Evolutionary conservation across 2,888 invertebrate species (phyloP).

Genomic region (Troides oblongomaculatus): DNA sequence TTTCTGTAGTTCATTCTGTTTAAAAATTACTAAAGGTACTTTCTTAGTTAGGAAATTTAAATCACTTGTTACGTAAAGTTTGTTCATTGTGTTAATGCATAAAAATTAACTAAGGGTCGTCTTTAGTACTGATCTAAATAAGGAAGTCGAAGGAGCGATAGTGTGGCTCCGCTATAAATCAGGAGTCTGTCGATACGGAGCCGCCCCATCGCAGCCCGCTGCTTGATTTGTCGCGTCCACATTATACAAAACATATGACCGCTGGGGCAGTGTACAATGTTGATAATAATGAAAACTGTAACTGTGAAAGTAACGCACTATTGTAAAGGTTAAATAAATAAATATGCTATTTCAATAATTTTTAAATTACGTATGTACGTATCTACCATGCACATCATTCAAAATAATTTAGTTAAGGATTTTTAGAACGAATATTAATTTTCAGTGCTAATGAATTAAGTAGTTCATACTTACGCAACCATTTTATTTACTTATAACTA

Average conservation of each 20-base stretch:
- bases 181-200: conserved; percentile 73
- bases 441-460: too few relatives aligned
- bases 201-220: conserved; percentile 72
- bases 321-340: not conserved
- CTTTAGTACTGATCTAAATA: conserved; percentile 40
- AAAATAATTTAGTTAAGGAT: too few relatives aligned
- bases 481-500: too few relatives aligned
- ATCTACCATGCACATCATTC: too few relatives aligned
- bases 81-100: conserved; percentile 14
- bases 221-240: conserved; percentile 77
- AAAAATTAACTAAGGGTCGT: conserved; percentile 14
- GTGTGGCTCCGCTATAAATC: conserved; percentile 71
- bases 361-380: not conserved
- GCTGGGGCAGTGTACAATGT: conserved; percentile 40
- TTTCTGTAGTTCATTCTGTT: not conserved
- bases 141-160: conserved; percentile 58
- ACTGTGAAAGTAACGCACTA: not conserved
- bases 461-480: too few relatives aligned
- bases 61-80: not conserved
- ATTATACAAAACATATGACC: conserved; percentile 57
- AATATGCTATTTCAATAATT: not conserved
- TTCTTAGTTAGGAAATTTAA: conserved; percentile 3
- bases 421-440: too few relatives aligned
- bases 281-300: conserved; percentile 20
- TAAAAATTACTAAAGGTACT: not conserved